Conservation (phyloP, 2,888 invertebrate genomes). For the Alloplasta piceator region DNA sequence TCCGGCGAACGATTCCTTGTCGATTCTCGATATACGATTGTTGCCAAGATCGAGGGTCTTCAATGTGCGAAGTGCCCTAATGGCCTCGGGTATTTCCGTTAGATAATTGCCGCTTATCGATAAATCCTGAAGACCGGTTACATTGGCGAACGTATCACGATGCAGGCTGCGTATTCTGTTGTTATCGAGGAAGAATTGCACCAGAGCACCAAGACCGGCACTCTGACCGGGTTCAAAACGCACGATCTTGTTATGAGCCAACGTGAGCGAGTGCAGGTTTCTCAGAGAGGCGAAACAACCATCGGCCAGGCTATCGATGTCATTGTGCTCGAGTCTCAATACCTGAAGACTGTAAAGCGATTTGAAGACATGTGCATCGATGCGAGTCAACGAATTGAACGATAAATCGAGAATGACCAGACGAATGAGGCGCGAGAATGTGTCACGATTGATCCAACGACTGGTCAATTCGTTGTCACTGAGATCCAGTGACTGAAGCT, state of each 20-base stretch:
- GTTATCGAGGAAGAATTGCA: slow-evolving; percentile 89
- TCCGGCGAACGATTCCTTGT: slow-evolving; percentile 89
- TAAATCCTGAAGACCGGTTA: slow-evolving; percentile 91
- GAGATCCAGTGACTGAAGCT: slow-evolving; percentile 89
- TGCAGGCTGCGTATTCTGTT: slow-evolving; percentile 89
- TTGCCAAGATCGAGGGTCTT: slow-evolving; percentile 92
- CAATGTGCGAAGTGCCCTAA: slow-evolving; percentile 88
- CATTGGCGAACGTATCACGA: slow-evolving; percentile 89
- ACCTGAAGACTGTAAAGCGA: slow-evolving; percentile 90
- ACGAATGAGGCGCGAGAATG: slow-evolving; percentile 90
- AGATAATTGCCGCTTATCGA: slow-evolving; percentile 90
- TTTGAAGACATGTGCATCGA: slow-evolving; percentile 89
- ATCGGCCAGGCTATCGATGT: slow-evolving; percentile 88
- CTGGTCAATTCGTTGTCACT: slow-evolving; percentile 91
- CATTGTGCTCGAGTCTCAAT: slow-evolving; percentile 89
- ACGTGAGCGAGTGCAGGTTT: slow-evolving; percentile 90
- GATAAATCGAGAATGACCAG: slow-evolving; percentile 91
- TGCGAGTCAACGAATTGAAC: slow-evolving; percentile 88
- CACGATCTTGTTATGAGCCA: slow-evolving; percentile 89
- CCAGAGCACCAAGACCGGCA: slow-evolving; percentile 89
- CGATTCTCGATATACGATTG: slow-evolving; percentile 90
- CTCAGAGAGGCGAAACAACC: slow-evolving; percentile 90
- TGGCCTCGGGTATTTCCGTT: slow-evolving; percentile 88
- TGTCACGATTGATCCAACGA: slow-evolving; percentile 90
- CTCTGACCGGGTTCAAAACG: slow-evolving; percentile 89